A percentile compares a stretch with the other conserved stretches of the same genome.
Conservation (phyloP, 2,113 vertebrate species). For the Puffinus mauretanicus region DNA sequence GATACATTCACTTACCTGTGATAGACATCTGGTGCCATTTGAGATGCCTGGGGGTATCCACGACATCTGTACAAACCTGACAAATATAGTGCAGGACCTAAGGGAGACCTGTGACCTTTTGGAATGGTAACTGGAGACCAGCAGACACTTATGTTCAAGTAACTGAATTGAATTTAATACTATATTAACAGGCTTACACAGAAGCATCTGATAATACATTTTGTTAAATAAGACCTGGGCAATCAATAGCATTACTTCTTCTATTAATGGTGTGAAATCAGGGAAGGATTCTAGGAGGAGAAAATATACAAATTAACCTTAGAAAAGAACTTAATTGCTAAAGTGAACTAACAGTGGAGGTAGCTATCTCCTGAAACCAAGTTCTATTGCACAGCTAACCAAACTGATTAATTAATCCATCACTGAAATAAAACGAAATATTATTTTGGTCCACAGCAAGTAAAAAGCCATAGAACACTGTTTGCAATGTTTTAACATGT, state of each 20-base stretch:
- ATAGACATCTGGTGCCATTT: neutral
- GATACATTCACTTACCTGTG: neutral
- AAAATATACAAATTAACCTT: neutral
- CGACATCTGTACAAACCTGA: neutral
- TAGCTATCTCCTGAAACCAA: neutral
- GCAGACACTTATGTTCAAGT: neutral
- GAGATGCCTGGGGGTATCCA: neutral
- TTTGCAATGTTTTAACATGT: neutral
- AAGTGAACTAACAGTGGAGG: neutral
- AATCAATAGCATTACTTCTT: neutral
- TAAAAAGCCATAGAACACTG: neutral
- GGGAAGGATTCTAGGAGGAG: neutral
- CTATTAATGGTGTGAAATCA: neutral
- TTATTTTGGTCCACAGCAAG: neutral
- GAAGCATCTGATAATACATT: neutral
- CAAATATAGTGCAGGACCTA: neutral
- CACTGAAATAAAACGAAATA: neutral
- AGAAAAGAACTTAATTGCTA: neutral
- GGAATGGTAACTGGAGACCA: neutral
- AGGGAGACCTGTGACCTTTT: constrained; percentile 26
- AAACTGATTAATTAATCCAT: neutral
- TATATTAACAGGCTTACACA: neutral
- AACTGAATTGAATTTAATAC: neutral
- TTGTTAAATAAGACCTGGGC: neutral
- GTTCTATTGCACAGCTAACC: neutral